These are phyloP conservation scores for Daptonema setosum DNA, from an alignment of 2,888 invertebrate species.

Conservation along the genomic window DNA sequence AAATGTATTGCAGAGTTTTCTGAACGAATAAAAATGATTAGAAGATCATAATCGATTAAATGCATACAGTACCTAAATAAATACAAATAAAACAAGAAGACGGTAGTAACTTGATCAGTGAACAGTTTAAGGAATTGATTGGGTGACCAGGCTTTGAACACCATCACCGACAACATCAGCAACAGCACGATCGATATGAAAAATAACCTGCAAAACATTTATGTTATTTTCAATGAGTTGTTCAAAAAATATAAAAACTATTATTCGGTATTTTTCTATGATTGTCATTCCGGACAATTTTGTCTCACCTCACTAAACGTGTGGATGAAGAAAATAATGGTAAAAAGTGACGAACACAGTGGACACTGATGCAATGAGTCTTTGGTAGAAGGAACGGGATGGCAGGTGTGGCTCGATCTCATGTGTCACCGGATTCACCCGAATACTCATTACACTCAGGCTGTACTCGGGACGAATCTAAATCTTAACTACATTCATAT, in stretches of 20 bases:
- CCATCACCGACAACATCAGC: conserved; percentile 1
- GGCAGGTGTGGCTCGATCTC: conserved; percentile 48
- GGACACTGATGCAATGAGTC: not conserved
- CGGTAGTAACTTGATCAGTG: too few species aligned
- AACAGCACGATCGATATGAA: conserved; percentile 1
- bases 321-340: not conserved
- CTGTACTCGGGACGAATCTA: conserved; percentile 26
- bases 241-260: not conserved
- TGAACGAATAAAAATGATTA: too few species aligned
- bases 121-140: too few species aligned
- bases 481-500: not conserved
- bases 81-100: too few species aligned
- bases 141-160: too few species aligned
- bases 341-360: not conserved
- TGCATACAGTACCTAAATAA: too few species aligned
- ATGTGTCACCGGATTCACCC: conserved; percentile 68
- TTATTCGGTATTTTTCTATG: not conserved
- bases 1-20: too few species aligned
- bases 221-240: not conserved
- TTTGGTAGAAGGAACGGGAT: not conserved
- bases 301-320: too few species aligned
- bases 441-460: conserved; percentile 40
- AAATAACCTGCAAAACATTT: not conserved
- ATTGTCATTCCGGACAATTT: too few species aligned
- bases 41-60: too few species aligned